Base-by-base conservation (phyloP, 1,140 invertebrate species). In the Bradysia coprophila region DNA sequence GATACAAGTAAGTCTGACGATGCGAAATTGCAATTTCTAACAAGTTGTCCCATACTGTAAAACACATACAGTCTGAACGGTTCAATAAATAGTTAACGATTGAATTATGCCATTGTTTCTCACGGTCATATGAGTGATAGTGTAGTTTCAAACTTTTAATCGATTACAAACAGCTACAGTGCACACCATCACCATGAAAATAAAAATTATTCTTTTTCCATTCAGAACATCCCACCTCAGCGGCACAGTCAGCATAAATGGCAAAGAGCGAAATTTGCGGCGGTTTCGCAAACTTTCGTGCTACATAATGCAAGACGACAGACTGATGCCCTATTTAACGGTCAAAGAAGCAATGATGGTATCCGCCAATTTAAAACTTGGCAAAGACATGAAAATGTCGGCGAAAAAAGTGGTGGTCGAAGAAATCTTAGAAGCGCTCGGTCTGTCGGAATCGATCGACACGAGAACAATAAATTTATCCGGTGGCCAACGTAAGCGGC, bases 231-330 rank as follows among this genome's bases (percentile, higher is more conserved):
- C 77, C 21, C 73, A 83, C 53, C 59, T 85, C 13, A 78, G 69
- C 44, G 83, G 82, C 9, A 75, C 76, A n/a, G 76, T 86, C 33
- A 55, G 80, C 32, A 81, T 86, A 48, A 92, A 93, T 53, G 84
- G 84, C 15, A 81, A 82, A 52, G 81, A 86, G 45, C 67, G 90
- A 15, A 87, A 90, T 63, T 63, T 90, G 28, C 65, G 88, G 16
- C 69, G 77, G 43, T 94, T 93, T 62, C 72, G 88, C 9, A 93
- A 93, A 61, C 78, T 91, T 61, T 90, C 88, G 0, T 91, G 86
- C 54, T 95, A 95, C 61, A 94, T 94, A 46, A 94, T 94, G 88
- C 92, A 96, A 59, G 87, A 94, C 53, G 91, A 95, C 61, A 81
- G 87, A 48, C 67, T 95, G 1, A 68, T 88, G 15, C 84, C 82